Conservation (phyloP, 1,140 invertebrate species). For the Drosophila asahinai region DNA sequence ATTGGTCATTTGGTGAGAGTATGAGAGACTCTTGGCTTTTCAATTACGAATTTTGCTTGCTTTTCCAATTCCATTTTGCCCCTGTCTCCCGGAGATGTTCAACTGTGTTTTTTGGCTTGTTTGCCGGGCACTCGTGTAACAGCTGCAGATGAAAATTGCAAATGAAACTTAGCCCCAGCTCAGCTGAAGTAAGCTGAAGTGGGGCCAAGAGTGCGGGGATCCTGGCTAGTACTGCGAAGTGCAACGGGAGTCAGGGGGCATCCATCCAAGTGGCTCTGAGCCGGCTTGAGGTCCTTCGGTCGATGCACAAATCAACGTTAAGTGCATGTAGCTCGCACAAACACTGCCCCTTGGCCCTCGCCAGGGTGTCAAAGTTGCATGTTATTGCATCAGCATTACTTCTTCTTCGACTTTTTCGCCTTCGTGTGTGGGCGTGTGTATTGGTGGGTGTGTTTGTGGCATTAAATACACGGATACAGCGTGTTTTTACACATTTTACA, state of each 20-base stretch:
- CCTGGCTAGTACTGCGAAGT: slow-evolving; percentile 18
- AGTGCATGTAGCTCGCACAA: slow-evolving; percentile 72
- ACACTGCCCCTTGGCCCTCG: slow-evolving; percentile 30
- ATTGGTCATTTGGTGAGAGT: slow-evolving; percentile 19
- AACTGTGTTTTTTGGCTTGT: slow-evolving; percentile 48
- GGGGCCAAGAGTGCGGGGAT: slow-evolving; percentile 3
- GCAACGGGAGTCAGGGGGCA: slow-evolving; percentile 28
- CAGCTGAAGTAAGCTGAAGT: slow-evolving; percentile 40
- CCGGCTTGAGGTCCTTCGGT: slow-evolving; percentile 49
- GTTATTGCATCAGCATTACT: slow-evolving; percentile 80
- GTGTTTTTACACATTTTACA: slow-evolving; percentile 9
- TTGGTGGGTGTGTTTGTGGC: slow-evolving; percentile 11
- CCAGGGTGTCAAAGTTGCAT: slow-evolving; percentile 77
- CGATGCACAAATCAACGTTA: slow-evolving; percentile 79
- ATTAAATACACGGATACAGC: slow-evolving; percentile 25
- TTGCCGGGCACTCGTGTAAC: slow-evolving; percentile 63
- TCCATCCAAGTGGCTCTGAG: slow-evolving; percentile 35
- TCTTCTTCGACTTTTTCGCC: slow-evolving; percentile 29
- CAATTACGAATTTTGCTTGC: slow-evolving; percentile 61
- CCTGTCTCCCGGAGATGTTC: slow-evolving; percentile 22
- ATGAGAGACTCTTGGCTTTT: slow-evolving; percentile 32
- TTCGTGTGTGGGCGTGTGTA: not conserved
- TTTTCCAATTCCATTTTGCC: slow-evolving; percentile 69
- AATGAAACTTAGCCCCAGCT: slow-evolving; percentile 73
- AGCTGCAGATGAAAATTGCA: slow-evolving; percentile 82